phyloP scores from a whole-genome alignment of 2,797 vertebrate genomes.

The Coluber constrictor region DNA sequence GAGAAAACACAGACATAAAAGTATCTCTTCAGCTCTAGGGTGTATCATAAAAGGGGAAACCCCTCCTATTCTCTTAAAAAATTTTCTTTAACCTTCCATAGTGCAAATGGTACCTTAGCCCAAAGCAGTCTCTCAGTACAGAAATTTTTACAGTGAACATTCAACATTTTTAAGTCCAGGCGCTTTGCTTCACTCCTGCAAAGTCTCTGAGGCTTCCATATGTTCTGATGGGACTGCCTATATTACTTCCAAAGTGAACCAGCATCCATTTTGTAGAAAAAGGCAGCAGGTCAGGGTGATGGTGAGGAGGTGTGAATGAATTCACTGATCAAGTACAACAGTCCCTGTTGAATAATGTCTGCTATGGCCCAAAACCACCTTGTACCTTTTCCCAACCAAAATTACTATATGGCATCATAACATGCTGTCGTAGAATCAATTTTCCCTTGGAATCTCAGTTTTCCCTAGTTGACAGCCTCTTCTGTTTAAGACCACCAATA shows the following conservation, averaged over 20 bases:
- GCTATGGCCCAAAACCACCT: slow-evolving; percentile 1
- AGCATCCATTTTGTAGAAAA: slow-evolving; percentile 47
- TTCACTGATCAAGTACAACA: slow-evolving; percentile 8
- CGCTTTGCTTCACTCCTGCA: slow-evolving; percentile 15
- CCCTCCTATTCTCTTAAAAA: slow-evolving; percentile 64
- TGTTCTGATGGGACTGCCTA: background rate
- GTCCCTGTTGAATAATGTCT: slow-evolving; percentile 2
- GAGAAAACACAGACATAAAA: slow-evolving; percentile 72
- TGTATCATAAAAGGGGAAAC: slow-evolving; percentile 66
- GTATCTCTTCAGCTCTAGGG: slow-evolving; percentile 77
- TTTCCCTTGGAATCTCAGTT: background rate
- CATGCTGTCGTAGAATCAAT: background rate
- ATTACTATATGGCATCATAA: background rate
- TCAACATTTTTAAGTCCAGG: slow-evolving; percentile 11
- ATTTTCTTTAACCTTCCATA: slow-evolving; percentile 76
- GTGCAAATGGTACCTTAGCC: slow-evolving; percentile 89
- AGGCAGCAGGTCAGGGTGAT: slow-evolving; percentile 37
- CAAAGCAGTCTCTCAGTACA: slow-evolving; percentile 70
- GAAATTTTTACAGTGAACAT: slow-evolving; percentile 36
- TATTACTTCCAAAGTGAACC: slow-evolving; percentile 33
- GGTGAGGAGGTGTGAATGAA: slow-evolving; percentile 22
- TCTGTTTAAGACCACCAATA: background rate
- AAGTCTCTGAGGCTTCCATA: slow-evolving; percentile 10
- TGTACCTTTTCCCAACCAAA: background rate
- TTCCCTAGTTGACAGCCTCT: background rate